Conservation (phyloP, 2,797 vertebrate species). For the Etheostoma perlongum region DNA sequence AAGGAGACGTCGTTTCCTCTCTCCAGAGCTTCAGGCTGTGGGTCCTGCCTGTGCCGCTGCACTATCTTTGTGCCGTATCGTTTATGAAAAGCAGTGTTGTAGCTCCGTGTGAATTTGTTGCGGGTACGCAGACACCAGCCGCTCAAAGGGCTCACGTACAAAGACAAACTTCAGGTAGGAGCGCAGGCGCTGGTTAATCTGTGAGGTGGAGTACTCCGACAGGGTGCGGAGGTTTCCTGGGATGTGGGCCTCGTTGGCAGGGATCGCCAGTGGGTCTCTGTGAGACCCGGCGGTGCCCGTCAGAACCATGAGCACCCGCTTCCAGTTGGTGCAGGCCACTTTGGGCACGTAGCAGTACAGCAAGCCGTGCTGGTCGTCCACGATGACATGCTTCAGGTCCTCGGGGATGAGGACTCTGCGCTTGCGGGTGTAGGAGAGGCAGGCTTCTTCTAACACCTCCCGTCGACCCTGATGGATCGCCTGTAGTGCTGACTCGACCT, state of each 20-base stretch:
- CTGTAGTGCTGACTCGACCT: conserved; percentile 84
- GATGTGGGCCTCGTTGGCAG: conserved; percentile 90
- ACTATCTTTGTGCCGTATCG: conserved; percentile 92
- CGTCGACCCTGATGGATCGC: conserved; percentile 87
- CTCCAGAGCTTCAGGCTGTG: conserved; percentile 84
- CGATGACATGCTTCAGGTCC: conserved; percentile 92
- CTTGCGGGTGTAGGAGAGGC: conserved; percentile 88
- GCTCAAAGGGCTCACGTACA: conserved; percentile 92
- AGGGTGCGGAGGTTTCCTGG: conserved; percentile 89
- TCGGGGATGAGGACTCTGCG: conserved; percentile 88
- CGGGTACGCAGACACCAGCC: conserved; percentile 92
- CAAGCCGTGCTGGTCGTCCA: conserved; percentile 89
- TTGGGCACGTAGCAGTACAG: conserved; percentile 97
- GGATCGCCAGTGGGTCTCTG: conserved; percentile 87
- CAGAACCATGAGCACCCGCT: conserved; percentile 92
- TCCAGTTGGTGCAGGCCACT: conserved; percentile 97
- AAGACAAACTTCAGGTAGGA: conserved; percentile 94
- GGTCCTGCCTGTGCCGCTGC: conserved; percentile 85
- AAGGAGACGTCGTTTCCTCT: conserved; percentile 90
- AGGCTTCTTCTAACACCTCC: conserved; percentile 86
- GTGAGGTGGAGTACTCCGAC: conserved; percentile 87
- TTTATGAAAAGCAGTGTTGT: conserved; percentile 92
- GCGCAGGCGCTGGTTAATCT: conserved; percentile 92
- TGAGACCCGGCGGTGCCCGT: conserved; percentile 82
- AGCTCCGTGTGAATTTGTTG: conserved; percentile 91